phyloP scores from a whole-genome alignment of 1,140 invertebrate genomes.

The Drosophila obscura region DNA sequence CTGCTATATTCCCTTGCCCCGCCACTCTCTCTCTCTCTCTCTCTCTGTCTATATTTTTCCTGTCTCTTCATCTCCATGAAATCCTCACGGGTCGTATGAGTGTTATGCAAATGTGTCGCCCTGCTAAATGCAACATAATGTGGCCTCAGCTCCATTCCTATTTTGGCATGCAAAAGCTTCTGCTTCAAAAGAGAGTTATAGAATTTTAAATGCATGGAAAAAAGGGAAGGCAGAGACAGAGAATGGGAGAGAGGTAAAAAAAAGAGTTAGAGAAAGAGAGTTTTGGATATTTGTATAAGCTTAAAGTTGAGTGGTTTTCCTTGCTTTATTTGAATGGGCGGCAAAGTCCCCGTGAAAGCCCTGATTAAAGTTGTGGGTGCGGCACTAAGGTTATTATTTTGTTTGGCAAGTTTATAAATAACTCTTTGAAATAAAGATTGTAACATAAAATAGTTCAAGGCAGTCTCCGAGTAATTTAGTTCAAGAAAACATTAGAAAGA shows the following conservation, averaged over 20 bases:
- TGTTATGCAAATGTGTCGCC: constrained; percentile 65
- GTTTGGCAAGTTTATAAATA: too few species aligned
- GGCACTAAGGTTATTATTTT: too few species aligned
- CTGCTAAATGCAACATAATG: constrained; percentile 65
- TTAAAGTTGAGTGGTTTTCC: too few species aligned
- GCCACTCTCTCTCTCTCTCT: neutral
- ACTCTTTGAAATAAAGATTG: too few species aligned
- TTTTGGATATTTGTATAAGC: too few species aligned
- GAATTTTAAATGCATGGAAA: constrained; percentile 25
- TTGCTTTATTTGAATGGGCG: too few species aligned
- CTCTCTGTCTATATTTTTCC: neutral
- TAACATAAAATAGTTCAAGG: too few species aligned
- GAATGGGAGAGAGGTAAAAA: constrained; percentile 9
- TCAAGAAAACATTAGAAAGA: too few species aligned
- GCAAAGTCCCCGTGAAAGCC: too few species aligned
- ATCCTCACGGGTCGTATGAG: constrained; percentile 64
- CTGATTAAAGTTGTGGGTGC: too few species aligned
- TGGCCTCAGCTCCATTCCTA: constrained; percentile 39
- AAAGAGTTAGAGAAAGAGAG: neutral
- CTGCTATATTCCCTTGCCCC: neutral
- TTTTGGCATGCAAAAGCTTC: constrained; percentile 35
- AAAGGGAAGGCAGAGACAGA: neutral
- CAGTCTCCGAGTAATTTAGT: too few species aligned
- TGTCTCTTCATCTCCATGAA: constrained; percentile 5
- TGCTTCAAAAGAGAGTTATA: constrained; percentile 42